These are phyloP conservation scores for Illadopsis cleaveri DNA, from an alignment of 2,113 vertebrate species.

Conservation along the genomic window DNA sequence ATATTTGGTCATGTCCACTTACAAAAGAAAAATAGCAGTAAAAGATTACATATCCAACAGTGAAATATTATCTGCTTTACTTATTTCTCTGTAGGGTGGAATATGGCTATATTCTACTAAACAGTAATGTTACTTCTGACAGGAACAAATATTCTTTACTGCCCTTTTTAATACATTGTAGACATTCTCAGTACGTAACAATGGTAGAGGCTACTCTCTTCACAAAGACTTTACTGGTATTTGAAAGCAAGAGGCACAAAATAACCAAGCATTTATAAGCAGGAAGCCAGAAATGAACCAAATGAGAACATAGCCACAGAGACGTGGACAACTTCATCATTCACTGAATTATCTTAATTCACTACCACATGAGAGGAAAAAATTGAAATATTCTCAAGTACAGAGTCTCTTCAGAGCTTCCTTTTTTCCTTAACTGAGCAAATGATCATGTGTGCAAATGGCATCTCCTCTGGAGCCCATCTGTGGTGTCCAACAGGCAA, in stretches of 20 bases:
- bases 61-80: not conserved
- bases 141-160: not conserved
- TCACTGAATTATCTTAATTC: not conserved
- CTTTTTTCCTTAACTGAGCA: not conserved
- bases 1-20: not conserved
- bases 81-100: not conserved
- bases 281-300: not conserved
- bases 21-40: not conserved
- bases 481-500: not conserved
- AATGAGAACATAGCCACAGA: not conserved
- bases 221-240: not conserved
- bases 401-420: not conserved
- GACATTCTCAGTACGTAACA: not conserved
- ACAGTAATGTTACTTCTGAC: not conserved
- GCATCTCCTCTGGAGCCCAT: not conserved
- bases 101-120: not conserved
- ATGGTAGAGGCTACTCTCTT: not conserved
- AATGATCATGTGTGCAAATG: rapidly evolving
- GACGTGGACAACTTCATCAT: not conserved
- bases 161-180: not conserved
- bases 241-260: not conserved
- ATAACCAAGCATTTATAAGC: not conserved
- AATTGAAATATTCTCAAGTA: not conserved
- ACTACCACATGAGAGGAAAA: not conserved
- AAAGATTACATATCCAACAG: not conserved